phyloP scores from a whole-genome alignment of 2,888 invertebrate species.

The Euphydryas editha region DNA sequence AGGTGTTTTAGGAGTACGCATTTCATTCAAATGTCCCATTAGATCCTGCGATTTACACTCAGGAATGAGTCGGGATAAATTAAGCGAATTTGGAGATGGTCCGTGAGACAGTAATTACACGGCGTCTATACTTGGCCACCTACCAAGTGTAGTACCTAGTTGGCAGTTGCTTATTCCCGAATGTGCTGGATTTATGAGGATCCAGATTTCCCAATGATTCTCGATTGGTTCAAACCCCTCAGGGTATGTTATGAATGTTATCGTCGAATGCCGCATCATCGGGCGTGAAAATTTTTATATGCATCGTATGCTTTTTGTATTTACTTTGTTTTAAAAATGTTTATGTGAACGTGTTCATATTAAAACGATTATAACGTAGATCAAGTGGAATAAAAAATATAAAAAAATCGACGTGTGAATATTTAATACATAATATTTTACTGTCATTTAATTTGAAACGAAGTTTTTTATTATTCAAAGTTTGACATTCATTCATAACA shows the following conservation, averaged over 20 bases:
- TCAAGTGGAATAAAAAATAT: background rate
- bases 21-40: conserved; percentile 78
- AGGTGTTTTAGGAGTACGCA: conserved; percentile 75
- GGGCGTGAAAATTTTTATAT: conserved; percentile 49
- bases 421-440: background rate
- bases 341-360: background rate
- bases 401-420: background rate
- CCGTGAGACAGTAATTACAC: conserved; percentile 79
- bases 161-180: conserved; percentile 45
- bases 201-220: conserved; percentile 61
- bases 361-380: background rate
- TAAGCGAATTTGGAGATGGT: conserved; percentile 80
- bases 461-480: background rate
- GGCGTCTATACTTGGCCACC: conserved; percentile 72
- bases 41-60: conserved; percentile 74
- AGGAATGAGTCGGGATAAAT: conserved; percentile 71
- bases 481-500: background rate
- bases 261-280: conserved; percentile 54
- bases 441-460: background rate
- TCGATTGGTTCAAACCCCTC: conserved; percentile 62
- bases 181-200: conserved; percentile 57
- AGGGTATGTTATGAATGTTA: conserved; percentile 67
- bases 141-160: conserved; percentile 60
- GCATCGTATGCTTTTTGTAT: conserved; percentile 41
- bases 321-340: conserved; percentile 34